These are phyloP conservation scores for Protobothrops mucrosquamatus DNA, from an alignment of 2,113 vertebrate species.

Conservation along the genomic window DNA sequence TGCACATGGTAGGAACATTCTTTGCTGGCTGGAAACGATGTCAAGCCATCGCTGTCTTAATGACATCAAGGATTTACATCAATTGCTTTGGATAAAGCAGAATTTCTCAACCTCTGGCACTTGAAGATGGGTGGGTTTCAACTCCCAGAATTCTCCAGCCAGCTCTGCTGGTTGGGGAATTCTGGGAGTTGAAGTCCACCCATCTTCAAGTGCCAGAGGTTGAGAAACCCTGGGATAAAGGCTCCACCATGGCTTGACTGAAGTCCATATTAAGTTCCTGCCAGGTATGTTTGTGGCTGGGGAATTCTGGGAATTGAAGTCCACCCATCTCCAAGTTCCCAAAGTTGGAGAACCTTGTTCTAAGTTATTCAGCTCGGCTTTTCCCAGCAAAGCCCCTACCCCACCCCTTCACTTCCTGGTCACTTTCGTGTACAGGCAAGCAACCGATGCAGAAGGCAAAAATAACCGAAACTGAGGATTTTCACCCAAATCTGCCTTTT, in stretches of 20 bases:
- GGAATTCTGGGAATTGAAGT: not conserved
- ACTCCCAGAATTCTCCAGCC: too few species aligned
- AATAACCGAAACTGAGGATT: not conserved
- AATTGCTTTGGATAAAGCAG: not conserved
- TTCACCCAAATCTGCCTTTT: not conserved
- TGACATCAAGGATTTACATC: not conserved
- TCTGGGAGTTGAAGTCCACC: not conserved
- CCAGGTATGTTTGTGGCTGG: not conserved
- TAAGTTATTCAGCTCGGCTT: not conserved
- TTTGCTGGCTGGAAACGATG: not conserved
- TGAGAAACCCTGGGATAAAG: not conserved
- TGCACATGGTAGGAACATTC: not conserved
- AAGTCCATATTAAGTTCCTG: not conserved
- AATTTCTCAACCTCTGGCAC: not conserved
- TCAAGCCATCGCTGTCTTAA: not conserved
- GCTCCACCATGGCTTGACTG: not conserved
- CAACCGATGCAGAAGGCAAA: not conserved
- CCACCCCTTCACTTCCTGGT: accelerated
- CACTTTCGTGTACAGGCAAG: too few species aligned
- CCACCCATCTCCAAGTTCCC: not conserved
- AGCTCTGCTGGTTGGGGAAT: not conserved
- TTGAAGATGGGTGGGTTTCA: not conserved
- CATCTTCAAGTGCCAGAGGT: not conserved
- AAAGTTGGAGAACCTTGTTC: not conserved
- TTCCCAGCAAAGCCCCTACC: not conserved